Base-by-base conservation (phyloP, 2,113 vertebrate genomes). In the Scomber colias region DNA sequence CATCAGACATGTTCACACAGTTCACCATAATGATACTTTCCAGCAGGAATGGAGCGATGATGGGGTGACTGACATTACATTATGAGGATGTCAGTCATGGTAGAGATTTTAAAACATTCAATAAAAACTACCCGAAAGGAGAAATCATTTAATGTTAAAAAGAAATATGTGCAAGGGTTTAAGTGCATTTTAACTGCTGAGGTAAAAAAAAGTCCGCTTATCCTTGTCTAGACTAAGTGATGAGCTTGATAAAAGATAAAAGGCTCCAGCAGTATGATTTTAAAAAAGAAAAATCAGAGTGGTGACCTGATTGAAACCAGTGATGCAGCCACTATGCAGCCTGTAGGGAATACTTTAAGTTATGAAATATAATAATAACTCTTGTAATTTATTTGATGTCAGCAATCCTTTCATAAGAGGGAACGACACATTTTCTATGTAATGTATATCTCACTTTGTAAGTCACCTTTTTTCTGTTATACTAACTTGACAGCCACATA, bases 31-130 rank as follows among this genome's bases (percentile, higher is more conserved):
- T 59, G 50, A 54, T 5, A 1, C 21, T 31, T 31, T 61, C 21
- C 31, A 16, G 31, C 60, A 64, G 14, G 21, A 66, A 40, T 24
- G n/a, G 65, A 31, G 45, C 27, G 35, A 17, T 44, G 27, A 49
- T n/a, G 35, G 35, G 35, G 35, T 40, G 35, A 16, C 46, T 51
- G 53, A 21, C 30, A 45, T 71, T 51, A 51, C 4, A 4, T 74
- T 24, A 21, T 61, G 35, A 60, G 48, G 14, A 24, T 54, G 63
- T 61, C 31, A 53, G 35, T 24, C 48, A 46, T 13, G 19, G 16
- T 45, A 57, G 59, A 60, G 11, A 71, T 44, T 24, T 63, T 56
- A 40, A 46, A 65, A 69, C 6, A 57, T 56, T 10, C 4, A 31
- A 7, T 63, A 70, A 69, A 19, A 30, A 9, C 54, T 16, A 5